Percentiles rank a stretch among this genome's conserved stretches.
Conservation (phyloP, 2,113 vertebrate species). For the Etia nguti region DNA sequence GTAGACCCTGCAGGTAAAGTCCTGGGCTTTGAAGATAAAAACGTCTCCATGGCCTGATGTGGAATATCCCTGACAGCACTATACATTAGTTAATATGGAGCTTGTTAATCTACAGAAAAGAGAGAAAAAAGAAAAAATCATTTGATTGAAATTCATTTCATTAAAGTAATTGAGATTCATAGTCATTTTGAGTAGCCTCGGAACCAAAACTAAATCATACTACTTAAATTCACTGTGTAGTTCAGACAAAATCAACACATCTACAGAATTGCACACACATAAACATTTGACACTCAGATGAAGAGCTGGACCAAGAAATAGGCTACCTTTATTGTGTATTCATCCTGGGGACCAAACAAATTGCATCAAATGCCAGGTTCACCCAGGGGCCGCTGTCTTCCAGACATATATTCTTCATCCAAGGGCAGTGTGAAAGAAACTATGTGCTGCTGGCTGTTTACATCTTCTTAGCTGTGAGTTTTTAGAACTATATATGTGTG, state of each 20-base stretch:
- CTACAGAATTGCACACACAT: background rate
- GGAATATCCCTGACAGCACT: background rate
- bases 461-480: constrained; percentile 21
- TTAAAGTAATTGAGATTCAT: background rate
- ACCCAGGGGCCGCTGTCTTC: constrained; percentile 37
- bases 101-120: background rate
- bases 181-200: background rate
- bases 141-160: background rate
- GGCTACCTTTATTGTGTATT: constrained; percentile 13
- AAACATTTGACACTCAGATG: background rate
- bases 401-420: constrained; percentile 51
- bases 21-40: constrained; percentile 18
- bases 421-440: constrained; percentile 37
- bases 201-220: background rate
- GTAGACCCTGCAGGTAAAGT: background rate
- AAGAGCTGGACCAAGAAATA: background rate
- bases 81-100: background rate
- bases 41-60: background rate
- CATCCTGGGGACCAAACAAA: constrained; percentile 46
- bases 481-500: background rate
- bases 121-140: background rate
- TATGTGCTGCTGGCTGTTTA: constrained; percentile 29
- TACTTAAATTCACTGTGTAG: background rate
- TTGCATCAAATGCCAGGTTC: constrained; percentile 61
- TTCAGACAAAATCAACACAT: background rate